These are phyloP conservation scores for Pollenia angustigena DNA, from an alignment of 2,888 invertebrate genomes.

Conservation along the genomic window DNA sequence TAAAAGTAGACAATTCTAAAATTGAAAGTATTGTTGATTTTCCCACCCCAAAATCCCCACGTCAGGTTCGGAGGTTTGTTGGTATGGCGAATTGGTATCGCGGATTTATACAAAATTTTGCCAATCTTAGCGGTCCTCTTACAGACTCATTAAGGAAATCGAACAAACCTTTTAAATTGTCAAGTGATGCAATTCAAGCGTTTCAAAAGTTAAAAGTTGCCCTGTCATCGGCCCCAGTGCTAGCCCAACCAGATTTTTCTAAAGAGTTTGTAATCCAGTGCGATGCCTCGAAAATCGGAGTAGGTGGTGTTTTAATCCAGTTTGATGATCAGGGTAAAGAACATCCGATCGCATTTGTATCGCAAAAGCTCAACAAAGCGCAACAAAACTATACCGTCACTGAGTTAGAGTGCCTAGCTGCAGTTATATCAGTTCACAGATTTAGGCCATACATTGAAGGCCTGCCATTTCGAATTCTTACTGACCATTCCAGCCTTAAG, in stretches of 20 bases:
- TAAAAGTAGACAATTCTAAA: slow-evolving; percentile 51
- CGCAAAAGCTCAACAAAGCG: too few relatives aligned
- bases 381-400: too few relatives aligned
- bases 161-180: slow-evolving; percentile 12
- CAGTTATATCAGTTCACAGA: too few relatives aligned
- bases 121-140: slow-evolving; percentile 48
- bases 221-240: not conserved
- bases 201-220: not conserved
- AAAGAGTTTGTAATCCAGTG: slow-evolving; percentile 3
- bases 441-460: not conserved
- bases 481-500: slow-evolving; percentile 77
- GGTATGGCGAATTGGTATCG: slow-evolving; percentile 60
- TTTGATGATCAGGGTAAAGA: too few relatives aligned
- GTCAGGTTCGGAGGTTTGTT: slow-evolving; percentile 38
- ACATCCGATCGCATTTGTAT: too few relatives aligned
- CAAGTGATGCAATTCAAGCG: not conserved
- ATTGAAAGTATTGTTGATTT: slow-evolving; percentile 40
- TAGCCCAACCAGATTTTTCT: not conserved
- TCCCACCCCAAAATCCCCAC: slow-evolving; percentile 27
- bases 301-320: not conserved
- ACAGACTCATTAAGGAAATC: slow-evolving; percentile 37
- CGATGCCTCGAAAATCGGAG: not conserved
- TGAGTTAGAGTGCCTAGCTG: too few relatives aligned
- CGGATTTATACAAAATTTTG: slow-evolving; percentile 50
- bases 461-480: slow-evolving; percentile 37